Conservation (phyloP, 2,888 invertebrate species). For the Barypeithes pellucidus region DNA sequence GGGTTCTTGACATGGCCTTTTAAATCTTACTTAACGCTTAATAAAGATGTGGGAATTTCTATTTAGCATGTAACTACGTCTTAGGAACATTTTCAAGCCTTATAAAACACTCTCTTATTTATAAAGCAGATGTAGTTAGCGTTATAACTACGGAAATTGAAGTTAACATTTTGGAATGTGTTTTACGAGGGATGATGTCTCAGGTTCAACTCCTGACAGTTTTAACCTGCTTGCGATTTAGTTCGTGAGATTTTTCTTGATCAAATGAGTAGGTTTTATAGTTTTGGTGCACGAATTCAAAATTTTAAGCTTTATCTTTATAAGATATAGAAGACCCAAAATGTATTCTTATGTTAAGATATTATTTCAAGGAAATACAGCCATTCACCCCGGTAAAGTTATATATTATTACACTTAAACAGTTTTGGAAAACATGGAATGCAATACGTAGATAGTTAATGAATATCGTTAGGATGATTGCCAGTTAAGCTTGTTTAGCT, state of each 20-base stretch:
- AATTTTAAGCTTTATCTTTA: too few relatives aligned
- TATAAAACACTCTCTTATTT: slow-evolving; percentile 33
- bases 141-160: slow-evolving; percentile 13
- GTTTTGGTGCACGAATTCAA: too few relatives aligned
- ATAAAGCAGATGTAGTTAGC: slow-evolving; percentile 32
- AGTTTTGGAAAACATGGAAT: slow-evolving; percentile 3
- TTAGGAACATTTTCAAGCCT: slow-evolving; percentile 39
- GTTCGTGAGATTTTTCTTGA: too few relatives aligned
- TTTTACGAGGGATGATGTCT: not conserved
- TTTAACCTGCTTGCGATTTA: too few relatives aligned
- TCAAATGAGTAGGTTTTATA: too few relatives aligned
- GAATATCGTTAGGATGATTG: too few relatives aligned
- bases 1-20: slow-evolving; percentile 44
- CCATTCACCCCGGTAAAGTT: not conserved
- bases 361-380: too few relatives aligned
- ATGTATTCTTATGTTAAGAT: too few relatives aligned
- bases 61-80: slow-evolving; percentile 41
- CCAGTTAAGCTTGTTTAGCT: not conserved
- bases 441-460: not conserved
- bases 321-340: too few relatives aligned
- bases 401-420: not conserved
- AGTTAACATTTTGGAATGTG: slow-evolving; percentile 16
- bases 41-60: slow-evolving; percentile 51
- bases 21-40: slow-evolving; percentile 50
- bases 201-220: too few relatives aligned